Conservation (phyloP, 2,113 vertebrate species). For the Peromyscus maniculatus region DNA sequence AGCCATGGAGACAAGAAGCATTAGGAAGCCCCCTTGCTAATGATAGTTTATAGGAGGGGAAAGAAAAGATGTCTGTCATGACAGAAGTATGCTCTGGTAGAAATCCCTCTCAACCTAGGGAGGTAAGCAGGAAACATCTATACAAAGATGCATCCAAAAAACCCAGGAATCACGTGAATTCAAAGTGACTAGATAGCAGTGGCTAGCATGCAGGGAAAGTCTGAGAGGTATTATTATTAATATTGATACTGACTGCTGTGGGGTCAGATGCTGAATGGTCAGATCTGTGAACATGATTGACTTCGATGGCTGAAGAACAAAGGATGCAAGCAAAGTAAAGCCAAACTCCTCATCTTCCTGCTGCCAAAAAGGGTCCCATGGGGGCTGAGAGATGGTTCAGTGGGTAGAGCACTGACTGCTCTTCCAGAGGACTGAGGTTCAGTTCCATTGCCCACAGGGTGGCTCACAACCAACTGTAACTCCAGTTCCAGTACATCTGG, state of each 20-base stretch:
- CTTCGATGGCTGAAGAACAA: constrained; percentile 49
- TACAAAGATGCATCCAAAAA: not conserved
- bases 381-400: not conserved
- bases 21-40: not conserved
- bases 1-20: not conserved
- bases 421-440: not conserved
- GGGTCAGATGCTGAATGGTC: constrained; percentile 43
- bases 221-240: constrained; percentile 13
- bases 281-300: constrained; percentile 39
- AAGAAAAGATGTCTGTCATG: not conserved
- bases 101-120: constrained; percentile 23
- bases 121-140: not conserved
- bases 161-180: not conserved
- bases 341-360: constrained; percentile 45
- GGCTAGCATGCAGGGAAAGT: constrained; percentile 23
- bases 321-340: constrained; percentile 39
- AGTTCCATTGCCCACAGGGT: not conserved
- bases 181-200: constrained; percentile 16
- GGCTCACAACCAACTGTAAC: not conserved
- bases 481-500: not conserved
- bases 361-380: not conserved
- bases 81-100: not conserved
- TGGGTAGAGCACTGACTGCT: not conserved
- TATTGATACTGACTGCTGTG: constrained; percentile 36
- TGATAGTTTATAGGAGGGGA: not conserved